Evolutionary conservation across 1,140 invertebrate genomes (phyloP).

Genomic region (Acromyrmex heyeri): DNA sequence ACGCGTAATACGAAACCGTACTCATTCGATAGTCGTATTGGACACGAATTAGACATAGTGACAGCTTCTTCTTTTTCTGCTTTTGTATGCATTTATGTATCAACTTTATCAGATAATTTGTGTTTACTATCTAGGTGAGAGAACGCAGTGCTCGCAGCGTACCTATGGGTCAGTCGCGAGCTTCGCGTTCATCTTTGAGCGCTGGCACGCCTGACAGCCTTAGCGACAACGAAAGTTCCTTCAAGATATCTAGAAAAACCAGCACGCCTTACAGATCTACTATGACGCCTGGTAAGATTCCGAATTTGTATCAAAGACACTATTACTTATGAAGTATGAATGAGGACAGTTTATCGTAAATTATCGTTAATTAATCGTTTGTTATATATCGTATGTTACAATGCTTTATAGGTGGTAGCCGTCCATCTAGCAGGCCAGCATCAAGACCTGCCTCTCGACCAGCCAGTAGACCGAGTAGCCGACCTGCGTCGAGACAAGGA

Average conservation of each 20-base stretch:
- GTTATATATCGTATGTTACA: too few relatives aligned
- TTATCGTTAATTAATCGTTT: neutral
- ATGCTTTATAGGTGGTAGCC: constrained; percentile 83
- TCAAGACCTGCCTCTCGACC: constrained; percentile 90
- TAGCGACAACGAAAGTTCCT: constrained; percentile 94
- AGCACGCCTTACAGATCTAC: constrained; percentile 84
- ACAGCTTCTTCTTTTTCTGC: constrained; percentile 14
- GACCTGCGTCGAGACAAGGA: constrained; percentile 93
- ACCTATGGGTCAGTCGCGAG: constrained; percentile 91
- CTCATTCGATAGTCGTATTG: constrained; percentile 11
- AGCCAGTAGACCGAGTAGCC: constrained; percentile 90
- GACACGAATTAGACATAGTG: constrained; percentile 22
- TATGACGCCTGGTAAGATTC: constrained; percentile 87
- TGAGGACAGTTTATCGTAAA: neutral
- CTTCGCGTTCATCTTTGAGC: constrained; percentile 91
- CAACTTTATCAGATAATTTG: constrained; percentile 13
- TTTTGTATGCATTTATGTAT: neutral
- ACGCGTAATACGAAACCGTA: constrained; percentile 43
- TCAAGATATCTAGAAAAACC: constrained; percentile 85
- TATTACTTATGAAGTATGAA: neutral
- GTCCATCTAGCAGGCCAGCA: constrained; percentile 87
- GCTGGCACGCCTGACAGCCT: constrained; percentile 94
- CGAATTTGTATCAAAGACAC: neutral
- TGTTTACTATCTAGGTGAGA: constrained; percentile 90
- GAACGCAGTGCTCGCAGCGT: constrained; percentile 95